Evolutionary conservation across 2,888 invertebrate species (phyloP), one percentile per base, ranked within the genome.

Genomic region (Lasioglossum zephyrum): DNA sequence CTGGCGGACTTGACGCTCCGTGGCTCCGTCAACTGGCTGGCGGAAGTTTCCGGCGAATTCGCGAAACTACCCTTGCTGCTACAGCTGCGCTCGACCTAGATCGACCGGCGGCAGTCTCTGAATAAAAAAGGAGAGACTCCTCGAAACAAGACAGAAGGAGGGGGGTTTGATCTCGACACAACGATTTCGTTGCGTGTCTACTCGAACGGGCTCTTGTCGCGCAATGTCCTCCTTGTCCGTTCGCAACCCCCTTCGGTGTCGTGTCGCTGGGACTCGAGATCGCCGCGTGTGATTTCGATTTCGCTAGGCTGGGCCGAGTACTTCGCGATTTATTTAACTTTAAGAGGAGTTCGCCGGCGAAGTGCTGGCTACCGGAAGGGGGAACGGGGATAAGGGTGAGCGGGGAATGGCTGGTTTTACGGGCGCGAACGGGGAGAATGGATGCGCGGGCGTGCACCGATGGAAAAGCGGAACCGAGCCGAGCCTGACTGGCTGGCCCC

Each of bases 311-410:
- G 72, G 60, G 53, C 81, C 63, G 66, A 73, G 53, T 77, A 72
- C 81, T 81, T 78, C 53, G 73, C 85, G 78, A 87, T 89, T 89
- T 89, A 89, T 89, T 89, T 89, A 89, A 89, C 88, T 89, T 87
- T 72, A 87, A 87, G 89, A 74, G 89, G 44, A 87, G 79, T 79
- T 80, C 9, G 66, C 18, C 85, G 53, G 77, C 81, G 63, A 85
- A 70, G 79, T 75, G 87, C 72, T 76, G 81, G 79, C 47, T 72
- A 76, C 69, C 53, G 73, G 66, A 79, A 26, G n/a, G 36, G 22
- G 57, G 41, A 39, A 13, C 1, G 22, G 31, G 16, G 44, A 26
- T 22, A 44, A 53, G 41, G 36, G 31, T 4, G 57, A 13, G 13
- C 44, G 80, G 66, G 53, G 82, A 31, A 84, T 73, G 47, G 57